Evolutionary conservation across 2,113 vertebrate genomes (phyloP).

Genomic region (Pholis gunnellus): DNA sequence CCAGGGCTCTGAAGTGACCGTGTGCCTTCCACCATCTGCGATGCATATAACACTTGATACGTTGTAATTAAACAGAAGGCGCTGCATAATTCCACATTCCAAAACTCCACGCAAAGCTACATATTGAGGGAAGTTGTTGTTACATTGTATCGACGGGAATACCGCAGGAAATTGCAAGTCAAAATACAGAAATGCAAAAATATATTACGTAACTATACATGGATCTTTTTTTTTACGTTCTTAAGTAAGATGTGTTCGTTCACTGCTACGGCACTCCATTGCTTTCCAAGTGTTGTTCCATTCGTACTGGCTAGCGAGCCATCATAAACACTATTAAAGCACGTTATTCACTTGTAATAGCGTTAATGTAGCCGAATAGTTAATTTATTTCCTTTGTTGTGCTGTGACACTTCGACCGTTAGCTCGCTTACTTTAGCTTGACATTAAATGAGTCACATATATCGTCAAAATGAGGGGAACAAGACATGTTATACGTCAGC

Average conservation of each 20-base stretch:
- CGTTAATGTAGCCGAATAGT: neutral
- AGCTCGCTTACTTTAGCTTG: neutral
- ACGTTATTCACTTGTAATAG: neutral
- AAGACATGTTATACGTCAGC: neutral
- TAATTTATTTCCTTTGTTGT: neutral
- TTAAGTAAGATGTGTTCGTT: neutral
- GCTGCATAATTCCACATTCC: conserved; percentile 8
- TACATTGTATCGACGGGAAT: neutral
- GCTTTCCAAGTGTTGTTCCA: neutral
- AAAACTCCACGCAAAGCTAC: neutral
- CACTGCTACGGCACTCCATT: neutral
- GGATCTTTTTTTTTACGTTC: neutral
- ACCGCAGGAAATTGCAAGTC: neutral
- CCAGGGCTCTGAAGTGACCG: too few relatives aligned
- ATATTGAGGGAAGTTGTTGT: neutral
- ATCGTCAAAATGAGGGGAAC: neutral
- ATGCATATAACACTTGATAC: neutral
- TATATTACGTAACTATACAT: neutral
- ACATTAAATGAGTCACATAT: neutral
- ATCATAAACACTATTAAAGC: neutral
- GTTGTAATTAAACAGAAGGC: neutral
- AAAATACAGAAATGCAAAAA: neutral
- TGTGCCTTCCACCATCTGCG: too few relatives aligned
- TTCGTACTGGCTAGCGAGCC: neutral
- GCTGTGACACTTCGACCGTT: neutral